Conservation (phyloP, 1,140 invertebrate species). For the Caenorhabditis brenneri region DNA sequence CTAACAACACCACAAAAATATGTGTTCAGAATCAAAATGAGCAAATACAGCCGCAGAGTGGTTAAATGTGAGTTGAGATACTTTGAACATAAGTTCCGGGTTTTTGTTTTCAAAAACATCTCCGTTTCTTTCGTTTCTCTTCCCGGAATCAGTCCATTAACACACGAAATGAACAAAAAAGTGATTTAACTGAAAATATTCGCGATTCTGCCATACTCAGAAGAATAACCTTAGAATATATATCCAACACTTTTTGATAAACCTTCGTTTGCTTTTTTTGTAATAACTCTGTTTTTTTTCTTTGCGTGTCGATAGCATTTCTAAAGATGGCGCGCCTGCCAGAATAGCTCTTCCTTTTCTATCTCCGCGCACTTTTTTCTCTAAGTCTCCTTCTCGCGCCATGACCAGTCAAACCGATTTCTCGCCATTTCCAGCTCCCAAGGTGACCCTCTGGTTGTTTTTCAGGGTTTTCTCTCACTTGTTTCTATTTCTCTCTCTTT, state of each 20-base stretch:
- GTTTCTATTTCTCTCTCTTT: background rate
- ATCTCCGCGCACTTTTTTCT: background rate
- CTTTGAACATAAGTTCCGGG: background rate
- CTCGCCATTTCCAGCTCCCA: slow-evolving; percentile 32
- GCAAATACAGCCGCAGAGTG: background rate
- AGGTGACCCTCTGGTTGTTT: background rate
- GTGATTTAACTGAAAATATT: too few relatives aligned
- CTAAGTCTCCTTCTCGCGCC: background rate
- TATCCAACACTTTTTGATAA: too few relatives aligned
- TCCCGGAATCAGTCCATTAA: too few relatives aligned
- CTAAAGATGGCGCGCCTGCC: background rate
- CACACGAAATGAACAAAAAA: too few relatives aligned
- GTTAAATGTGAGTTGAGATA: background rate
- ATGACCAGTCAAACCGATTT: background rate
- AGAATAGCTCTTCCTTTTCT: background rate
- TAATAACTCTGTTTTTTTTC: background rate
- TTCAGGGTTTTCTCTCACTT: background rate
- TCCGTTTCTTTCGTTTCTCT: background rate
- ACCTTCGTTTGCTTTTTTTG: too few relatives aligned
- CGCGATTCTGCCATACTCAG: too few relatives aligned
- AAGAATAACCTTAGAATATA: too few relatives aligned
- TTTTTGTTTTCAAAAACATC: background rate
- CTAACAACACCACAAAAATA: too few relatives aligned
- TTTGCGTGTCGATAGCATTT: background rate
- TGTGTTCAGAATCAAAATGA: background rate